A percentile compares a stretch with the other conserved stretches of the same genome.
These are phyloP conservation scores for Calliphora vicina DNA, from an alignment of 1,140 invertebrate genomes.

Conservation along the genomic window DNA sequence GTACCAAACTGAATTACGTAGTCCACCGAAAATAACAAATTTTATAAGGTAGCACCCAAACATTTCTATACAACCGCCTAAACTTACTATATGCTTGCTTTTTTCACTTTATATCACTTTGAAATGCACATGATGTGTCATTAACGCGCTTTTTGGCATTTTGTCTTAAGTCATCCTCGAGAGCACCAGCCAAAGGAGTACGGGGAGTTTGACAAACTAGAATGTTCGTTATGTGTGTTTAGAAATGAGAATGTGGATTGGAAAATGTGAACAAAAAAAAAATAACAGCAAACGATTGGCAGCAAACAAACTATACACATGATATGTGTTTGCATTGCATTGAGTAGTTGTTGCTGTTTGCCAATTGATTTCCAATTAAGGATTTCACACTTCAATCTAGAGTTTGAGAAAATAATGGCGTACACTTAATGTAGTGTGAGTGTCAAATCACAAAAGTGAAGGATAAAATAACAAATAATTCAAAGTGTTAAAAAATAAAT, in stretches of 20 bases:
- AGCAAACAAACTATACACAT: constrained; percentile 24
- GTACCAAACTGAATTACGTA: too few relatives aligned
- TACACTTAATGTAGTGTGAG: not conserved
- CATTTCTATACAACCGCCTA: not conserved
- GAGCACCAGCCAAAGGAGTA: not conserved
- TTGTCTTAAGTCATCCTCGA: constrained; percentile 2
- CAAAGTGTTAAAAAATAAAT: not conserved
- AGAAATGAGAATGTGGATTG: constrained; percentile 14
- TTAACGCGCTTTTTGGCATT: constrained; percentile 34
- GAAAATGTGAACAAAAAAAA: not conserved
- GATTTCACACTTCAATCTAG: constrained; percentile 28
- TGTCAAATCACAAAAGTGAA: not conserved
- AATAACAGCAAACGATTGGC: not conserved
- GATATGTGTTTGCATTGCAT: not conserved
- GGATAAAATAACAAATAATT: constrained; percentile 6
- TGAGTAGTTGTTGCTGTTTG: constrained; percentile 11
- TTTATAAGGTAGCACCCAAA: not conserved
- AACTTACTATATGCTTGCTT: not conserved
- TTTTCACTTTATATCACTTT: not conserved
- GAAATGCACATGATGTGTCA: constrained; percentile 32
- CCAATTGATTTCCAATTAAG: constrained; percentile 35
- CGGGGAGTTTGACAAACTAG: not conserved
- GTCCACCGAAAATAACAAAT: too few relatives aligned
- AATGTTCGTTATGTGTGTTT: not conserved
- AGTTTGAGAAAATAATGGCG: not conserved